phyloP scores from a whole-genome alignment of 2,113 vertebrate species.

The Platichthys stellatus region DNA sequence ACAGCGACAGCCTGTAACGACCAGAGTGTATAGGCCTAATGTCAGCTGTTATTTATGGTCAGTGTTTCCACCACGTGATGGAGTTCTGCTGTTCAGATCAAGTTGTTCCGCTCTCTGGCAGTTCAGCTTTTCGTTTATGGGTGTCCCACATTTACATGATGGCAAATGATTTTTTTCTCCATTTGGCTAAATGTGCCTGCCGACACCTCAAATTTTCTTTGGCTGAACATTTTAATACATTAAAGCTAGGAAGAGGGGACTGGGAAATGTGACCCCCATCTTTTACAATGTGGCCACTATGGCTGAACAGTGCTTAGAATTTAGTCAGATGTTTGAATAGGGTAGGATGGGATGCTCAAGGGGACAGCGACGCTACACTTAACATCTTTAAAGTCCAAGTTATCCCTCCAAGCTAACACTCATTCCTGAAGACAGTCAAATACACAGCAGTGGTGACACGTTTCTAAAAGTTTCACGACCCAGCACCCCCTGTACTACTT shows the following conservation, averaged over 20 bases:
- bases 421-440: no score
- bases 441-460: no score
- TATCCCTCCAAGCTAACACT: no score
- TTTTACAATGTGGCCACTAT: no score
- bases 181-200: background rate
- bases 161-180: background rate
- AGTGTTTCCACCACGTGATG: background rate
- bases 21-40: background rate
- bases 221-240: background rate
- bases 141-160: background rate
- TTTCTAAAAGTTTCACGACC: background rate
- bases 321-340: no score
- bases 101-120: background rate
- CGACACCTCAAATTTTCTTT: background rate
- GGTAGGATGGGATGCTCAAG: background rate
- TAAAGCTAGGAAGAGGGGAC: background rate
- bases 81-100: background rate
- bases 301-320: no score
- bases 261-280: background rate
- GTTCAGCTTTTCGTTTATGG: background rate
- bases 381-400: no score
- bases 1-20: background rate
- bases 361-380: background rate
- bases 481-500: background rate
- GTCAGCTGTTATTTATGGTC: conserved; percentile 5